A percentile compares a stretch with the other conserved stretches of the same genome.
These are phyloP conservation scores for Actenoides hombroni DNA, from an alignment of 2,113 vertebrate genomes.

Conservation along the genomic window DNA sequence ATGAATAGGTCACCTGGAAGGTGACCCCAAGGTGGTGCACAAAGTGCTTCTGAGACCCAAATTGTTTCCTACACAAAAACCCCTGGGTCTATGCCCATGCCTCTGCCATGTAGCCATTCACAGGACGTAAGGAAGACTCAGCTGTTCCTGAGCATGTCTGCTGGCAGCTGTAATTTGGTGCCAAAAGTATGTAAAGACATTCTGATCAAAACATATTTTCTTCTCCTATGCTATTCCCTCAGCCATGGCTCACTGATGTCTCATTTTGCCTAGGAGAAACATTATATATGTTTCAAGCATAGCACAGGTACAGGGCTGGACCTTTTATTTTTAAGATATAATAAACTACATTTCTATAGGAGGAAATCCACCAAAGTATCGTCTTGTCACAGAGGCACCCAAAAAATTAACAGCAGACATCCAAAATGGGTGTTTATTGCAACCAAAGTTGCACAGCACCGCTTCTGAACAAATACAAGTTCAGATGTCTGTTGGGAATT, in stretches of 20 bases:
- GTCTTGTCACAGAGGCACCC: not conserved
- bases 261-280: not conserved
- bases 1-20: not conserved
- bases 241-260: not conserved
- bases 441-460: no score
- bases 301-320: not conserved
- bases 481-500: no score
- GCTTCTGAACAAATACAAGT: no score
- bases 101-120: not conserved
- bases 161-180: not conserved
- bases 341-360: not conserved
- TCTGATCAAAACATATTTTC: not conserved
- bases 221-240: not conserved
- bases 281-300: not conserved
- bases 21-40: not conserved
- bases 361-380: not conserved
- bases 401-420: no score
- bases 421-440: no score
- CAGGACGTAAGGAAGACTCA: not conserved
- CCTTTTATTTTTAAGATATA: not conserved
- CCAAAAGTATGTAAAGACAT: rapidly evolving
- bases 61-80: not conserved
- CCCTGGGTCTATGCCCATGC: not conserved
- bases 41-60: not conserved
- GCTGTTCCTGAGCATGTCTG: not conserved